Evolutionary conservation across 2,797 vertebrate species (phyloP), one percentile per base, ranked within the genome.

Genomic region (Aselliscus stoliczkanus): DNA sequence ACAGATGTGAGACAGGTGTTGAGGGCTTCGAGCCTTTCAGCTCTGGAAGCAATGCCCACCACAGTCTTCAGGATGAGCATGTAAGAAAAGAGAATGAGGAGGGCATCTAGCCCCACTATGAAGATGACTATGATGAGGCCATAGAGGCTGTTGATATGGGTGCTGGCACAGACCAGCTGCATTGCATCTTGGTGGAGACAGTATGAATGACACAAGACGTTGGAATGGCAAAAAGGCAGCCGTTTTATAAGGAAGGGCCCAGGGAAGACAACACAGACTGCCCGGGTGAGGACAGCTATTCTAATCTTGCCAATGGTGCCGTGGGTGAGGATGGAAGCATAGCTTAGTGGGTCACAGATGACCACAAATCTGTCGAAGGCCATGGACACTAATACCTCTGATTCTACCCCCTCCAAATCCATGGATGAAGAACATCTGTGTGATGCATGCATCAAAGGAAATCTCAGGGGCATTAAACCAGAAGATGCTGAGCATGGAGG

Each of bases 331-430:
- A 97, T 86, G 13, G 97, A 92, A 3, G 56, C 39, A 25, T 98
- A 97, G 62, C 2, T 60, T 75, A 98, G 70, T 14, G 97, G 97
- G 37, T 97, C 64, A 52, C 23, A n/a, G 39, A 98, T 97, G 69
- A 96, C 98, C 9, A 98, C 69, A 42, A 98, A 98, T 96, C 98
- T 97, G 96, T 99, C 98, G 12, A 98, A 99, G 27, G 98, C 98
- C 98, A 99, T 99, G 31, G 97, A 98, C 42, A 97, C 97, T 65
- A 99, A 84, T 52, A 98, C 97, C 34, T 98, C 60, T 34, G 98
- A 37, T 93, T 98, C 98, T 20, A 96, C 98, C 25, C 88, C 72
- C 17, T n/a, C 98, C 98, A 18, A 99, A 98, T 8, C 60, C 80
- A 29, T 97, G 97, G 39, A 98, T 98, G 90, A 98, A 98, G 69